A percentile compares a stretch with the other conserved stretches of the same genome.
Conservation (phyloP, 2,888 invertebrate species). For the Aelia acuminata region DNA sequence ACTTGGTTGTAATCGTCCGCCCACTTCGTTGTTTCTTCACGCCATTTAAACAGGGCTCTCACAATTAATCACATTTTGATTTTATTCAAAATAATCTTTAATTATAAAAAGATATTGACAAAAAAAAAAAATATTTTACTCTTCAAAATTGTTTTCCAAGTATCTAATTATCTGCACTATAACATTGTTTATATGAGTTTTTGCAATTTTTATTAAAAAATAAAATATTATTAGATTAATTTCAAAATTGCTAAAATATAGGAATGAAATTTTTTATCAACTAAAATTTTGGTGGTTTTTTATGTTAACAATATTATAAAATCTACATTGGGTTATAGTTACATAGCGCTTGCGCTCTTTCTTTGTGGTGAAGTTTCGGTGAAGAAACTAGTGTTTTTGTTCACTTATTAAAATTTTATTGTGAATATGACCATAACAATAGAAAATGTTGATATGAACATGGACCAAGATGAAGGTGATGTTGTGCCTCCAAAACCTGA, state of each 20-base stretch:
- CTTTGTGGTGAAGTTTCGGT: slow-evolving; percentile 1
- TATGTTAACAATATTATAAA: not conserved
- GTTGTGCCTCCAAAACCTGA: slow-evolving; percentile 60
- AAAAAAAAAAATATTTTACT: slow-evolving; percentile 1
- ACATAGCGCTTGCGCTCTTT: slow-evolving; percentile 58
- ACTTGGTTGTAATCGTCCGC: slow-evolving; percentile 39
- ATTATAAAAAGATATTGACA: not conserved
- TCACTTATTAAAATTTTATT: slow-evolving; percentile 11
- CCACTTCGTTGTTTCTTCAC: slow-evolving; percentile 50
- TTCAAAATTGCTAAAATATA: not conserved
- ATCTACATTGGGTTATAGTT: not conserved
- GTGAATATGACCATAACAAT: slow-evolving; percentile 64
- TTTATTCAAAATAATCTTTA: not conserved
- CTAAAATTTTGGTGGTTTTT: not conserved
- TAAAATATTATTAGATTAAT: not conserved
- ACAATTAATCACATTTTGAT: slow-evolving; percentile 3
- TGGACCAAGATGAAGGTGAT: slow-evolving; percentile 63
- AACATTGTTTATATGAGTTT: not conserved
- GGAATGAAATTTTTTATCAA: not conserved
- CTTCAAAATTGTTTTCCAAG: not conserved
- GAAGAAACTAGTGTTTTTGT: slow-evolving; percentile 31
- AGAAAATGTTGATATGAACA: slow-evolving; percentile 65
- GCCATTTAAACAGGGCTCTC: slow-evolving; percentile 28
- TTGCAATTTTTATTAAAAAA: not conserved
- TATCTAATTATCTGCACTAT: not conserved